phyloP scores from a whole-genome alignment of 2,113 vertebrate species.

The Upupa epops region DNA sequence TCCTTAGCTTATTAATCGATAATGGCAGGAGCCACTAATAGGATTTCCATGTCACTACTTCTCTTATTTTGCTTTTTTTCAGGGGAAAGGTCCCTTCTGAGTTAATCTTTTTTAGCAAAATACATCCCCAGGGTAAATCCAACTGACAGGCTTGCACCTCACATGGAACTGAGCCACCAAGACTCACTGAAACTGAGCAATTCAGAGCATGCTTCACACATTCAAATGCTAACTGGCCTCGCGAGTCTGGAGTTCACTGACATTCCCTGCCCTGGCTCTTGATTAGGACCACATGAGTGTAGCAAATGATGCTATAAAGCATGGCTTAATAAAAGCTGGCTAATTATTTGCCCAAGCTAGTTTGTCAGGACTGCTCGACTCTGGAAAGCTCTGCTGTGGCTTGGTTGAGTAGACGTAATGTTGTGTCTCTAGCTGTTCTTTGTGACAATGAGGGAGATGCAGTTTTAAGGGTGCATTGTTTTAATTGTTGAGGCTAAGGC shows the following conservation, averaged over 20 bases:
- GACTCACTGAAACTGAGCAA: neutral
- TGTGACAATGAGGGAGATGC: neutral
- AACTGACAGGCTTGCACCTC: neutral
- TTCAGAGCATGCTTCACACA: neutral
- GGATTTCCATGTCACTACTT: conserved; percentile 21
- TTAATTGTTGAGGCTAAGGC: neutral
- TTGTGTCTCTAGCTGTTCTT: neutral
- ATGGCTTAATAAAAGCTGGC: conserved; percentile 2
- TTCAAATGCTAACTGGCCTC: neutral
- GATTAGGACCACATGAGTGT: neutral
- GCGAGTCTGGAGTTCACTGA: neutral
- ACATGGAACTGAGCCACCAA: neutral
- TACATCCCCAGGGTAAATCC: neutral
- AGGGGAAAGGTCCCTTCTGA: conserved; percentile 19
- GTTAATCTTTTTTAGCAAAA: conserved; percentile 43
- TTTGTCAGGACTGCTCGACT: conserved; percentile 7
- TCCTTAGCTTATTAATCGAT: conserved; percentile 26
- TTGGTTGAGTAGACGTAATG: neutral
- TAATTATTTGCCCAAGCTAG: neutral
- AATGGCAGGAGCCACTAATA: conserved; percentile 1
- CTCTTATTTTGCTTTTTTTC: conserved; percentile 28
- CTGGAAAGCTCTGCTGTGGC: neutral
- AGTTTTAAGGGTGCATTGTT: neutral
- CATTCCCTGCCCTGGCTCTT: neutral
- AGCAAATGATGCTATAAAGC: neutral